Evolutionary conservation across 2,888 invertebrate genomes (phyloP).

Genomic region (Ophion obscuratus): DNA sequence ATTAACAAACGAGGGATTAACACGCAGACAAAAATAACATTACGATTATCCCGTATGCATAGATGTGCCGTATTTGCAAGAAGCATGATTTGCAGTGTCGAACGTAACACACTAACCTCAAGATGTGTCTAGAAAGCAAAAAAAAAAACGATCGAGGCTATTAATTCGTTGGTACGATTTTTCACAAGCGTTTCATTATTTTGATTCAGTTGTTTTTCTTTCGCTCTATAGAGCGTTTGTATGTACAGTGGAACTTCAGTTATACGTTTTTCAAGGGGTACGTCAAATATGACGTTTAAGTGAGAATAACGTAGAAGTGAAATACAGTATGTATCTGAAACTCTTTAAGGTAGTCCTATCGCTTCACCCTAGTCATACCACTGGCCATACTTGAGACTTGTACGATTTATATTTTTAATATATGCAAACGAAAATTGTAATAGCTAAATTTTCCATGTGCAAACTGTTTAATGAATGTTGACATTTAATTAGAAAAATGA

Average conservation of each 20-base stretch:
- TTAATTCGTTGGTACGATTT: slow-evolving; percentile 4
- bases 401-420: no score
- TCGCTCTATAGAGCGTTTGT: slow-evolving; percentile 11
- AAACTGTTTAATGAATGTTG: no score
- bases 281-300: no score
- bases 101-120: slow-evolving; percentile 39
- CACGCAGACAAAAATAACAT: slow-evolving; percentile 44
- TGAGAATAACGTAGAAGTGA: no score
- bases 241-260: not conserved
- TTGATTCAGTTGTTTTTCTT: slow-evolving; percentile 9
- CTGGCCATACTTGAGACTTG: no score
- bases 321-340: no score
- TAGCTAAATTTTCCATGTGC: no score
- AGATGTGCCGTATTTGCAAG: slow-evolving; percentile 27
- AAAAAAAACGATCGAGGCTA: not conserved
- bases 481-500: no score
- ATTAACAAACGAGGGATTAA: slow-evolving; percentile 67
- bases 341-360: no score
- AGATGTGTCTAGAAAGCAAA: slow-evolving; percentile 2
- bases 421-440: no score
- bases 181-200: slow-evolving; percentile 2
- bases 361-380: no score
- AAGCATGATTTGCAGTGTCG: slow-evolving; percentile 38
- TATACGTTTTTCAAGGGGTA: no score
- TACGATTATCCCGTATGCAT: not conserved